Conservation (phyloP, 1,140 invertebrate genomes). For the Heliconius nattereri region DNA sequence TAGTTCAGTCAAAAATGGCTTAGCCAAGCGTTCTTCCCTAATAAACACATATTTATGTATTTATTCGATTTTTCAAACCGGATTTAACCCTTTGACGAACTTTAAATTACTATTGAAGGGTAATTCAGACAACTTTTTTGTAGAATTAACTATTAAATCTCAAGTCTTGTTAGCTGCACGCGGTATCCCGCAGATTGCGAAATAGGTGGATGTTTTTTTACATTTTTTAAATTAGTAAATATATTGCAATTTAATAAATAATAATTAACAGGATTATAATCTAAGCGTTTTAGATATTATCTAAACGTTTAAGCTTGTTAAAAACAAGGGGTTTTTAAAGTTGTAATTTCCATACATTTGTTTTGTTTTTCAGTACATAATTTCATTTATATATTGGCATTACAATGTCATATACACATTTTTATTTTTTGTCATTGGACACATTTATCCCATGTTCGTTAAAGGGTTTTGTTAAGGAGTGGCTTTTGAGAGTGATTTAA, state of each 20-base stretch:
- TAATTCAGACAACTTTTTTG: neutral
- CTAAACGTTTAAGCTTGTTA: too few species aligned
- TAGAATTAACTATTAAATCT: neutral
- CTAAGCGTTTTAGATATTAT: too few species aligned
- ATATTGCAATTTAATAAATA: too few species aligned
- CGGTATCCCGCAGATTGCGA: too few species aligned
- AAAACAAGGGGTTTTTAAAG: too few species aligned
- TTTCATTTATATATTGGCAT: too few species aligned
- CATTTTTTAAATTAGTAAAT: too few species aligned
- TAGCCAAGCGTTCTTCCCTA: constrained; percentile 32
- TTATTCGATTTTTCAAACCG: neutral
- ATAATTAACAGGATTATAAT: too few species aligned
- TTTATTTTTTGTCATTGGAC: neutral
- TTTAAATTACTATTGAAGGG: neutral
- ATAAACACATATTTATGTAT: neutral
- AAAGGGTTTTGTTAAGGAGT: neutral
- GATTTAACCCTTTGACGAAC: neutral
- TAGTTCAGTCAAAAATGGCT: constrained; percentile 38
- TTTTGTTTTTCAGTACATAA: neutral
- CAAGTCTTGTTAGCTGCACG: neutral
- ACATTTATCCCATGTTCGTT: neutral
- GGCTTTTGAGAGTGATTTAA: neutral
- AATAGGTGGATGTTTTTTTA: too few species aligned
- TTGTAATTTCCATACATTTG: neutral
- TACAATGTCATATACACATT: neutral